Evolutionary conservation across 2,797 vertebrate genomes (phyloP).

Genomic region (Vireo griseus): DNA sequence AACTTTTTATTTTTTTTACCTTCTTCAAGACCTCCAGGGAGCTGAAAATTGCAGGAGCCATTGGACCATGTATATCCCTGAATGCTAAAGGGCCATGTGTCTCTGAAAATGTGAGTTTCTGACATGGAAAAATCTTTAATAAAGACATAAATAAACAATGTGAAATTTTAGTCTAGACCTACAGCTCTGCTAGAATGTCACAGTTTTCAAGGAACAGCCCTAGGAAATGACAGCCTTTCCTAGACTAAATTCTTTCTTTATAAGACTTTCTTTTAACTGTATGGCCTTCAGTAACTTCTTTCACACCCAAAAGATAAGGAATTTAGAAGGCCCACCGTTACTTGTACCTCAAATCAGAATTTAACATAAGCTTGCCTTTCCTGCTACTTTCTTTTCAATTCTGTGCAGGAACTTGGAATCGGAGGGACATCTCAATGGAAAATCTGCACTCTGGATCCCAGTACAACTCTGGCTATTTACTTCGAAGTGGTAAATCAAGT

Average conservation of each 20-base stretch:
- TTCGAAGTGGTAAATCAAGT: slow-evolving; percentile 99
- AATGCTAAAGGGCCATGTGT: slow-evolving; percentile 88
- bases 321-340: neutral
- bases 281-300: neutral
- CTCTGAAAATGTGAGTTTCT: slow-evolving; percentile 90
- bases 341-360: neutral
- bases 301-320: neutral
- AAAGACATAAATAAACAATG: neutral
- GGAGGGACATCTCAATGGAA: slow-evolving; percentile 97
- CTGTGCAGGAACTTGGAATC: slow-evolving; percentile 79
- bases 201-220: neutral
- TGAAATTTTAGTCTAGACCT: neutral
- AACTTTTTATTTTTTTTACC: neutral
- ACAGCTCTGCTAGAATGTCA: neutral
- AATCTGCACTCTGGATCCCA: slow-evolving; percentile 87
- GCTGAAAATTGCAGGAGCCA: slow-evolving; percentile 90
- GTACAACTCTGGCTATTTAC: slow-evolving; percentile 87
- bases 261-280: neutral
- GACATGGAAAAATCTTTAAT: neutral
- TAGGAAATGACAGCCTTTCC: neutral
- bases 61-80: slow-evolving; percentile 91
- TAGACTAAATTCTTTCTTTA: neutral
- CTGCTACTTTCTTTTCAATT: neutral
- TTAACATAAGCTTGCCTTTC: neutral
- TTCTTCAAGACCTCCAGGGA: slow-evolving; percentile 88